A percentile compares a stretch with the other conserved stretches of the same genome.
These are phyloP conservation scores for Pseudomyrmex gracilis DNA, from an alignment of 1,140 invertebrate species.

Conservation along the genomic window DNA sequence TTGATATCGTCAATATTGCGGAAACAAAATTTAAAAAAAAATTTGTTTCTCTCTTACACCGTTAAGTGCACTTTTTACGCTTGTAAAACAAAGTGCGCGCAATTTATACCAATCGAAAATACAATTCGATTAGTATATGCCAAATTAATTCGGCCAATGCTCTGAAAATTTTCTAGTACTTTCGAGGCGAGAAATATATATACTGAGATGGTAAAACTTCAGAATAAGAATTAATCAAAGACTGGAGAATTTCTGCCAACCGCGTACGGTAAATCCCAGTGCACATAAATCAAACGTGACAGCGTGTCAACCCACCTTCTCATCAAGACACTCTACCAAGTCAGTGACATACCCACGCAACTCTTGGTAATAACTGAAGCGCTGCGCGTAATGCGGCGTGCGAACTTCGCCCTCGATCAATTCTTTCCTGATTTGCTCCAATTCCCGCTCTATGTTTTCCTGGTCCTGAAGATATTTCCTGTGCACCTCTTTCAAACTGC, in stretches of 20 bases:
- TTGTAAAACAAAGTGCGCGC: no score
- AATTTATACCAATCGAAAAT: no score
- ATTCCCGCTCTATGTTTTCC: slow-evolving; percentile 86
- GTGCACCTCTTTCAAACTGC: slow-evolving; percentile 87
- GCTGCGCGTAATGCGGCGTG: slow-evolving; percentile 89
- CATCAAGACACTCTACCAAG: slow-evolving; percentile 98
- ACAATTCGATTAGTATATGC: neutral
- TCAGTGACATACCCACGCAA: slow-evolving; percentile 97
- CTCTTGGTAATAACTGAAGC: slow-evolving; percentile 97
- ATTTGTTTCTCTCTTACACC: no score
- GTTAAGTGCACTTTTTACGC: no score
- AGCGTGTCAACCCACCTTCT: slow-evolving; percentile 91
- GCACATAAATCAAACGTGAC: slow-evolving; percentile 81
- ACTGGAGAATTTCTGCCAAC: slow-evolving; percentile 64
- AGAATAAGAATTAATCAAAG: slow-evolving; percentile 26
- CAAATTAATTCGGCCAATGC: neutral
- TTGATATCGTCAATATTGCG: neutral
- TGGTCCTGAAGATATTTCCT: slow-evolving; percentile 86
- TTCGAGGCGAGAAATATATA: neutral
- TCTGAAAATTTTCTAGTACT: neutral
- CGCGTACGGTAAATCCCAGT: slow-evolving; percentile 75
- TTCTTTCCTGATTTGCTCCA: slow-evolving; percentile 88
- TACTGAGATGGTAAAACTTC: neutral
- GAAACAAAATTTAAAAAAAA: slow-evolving; percentile 5
- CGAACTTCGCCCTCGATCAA: slow-evolving; percentile 87